phyloP scores from a whole-genome alignment of 2,888 invertebrate species.

The Congeria kusceri region DNA sequence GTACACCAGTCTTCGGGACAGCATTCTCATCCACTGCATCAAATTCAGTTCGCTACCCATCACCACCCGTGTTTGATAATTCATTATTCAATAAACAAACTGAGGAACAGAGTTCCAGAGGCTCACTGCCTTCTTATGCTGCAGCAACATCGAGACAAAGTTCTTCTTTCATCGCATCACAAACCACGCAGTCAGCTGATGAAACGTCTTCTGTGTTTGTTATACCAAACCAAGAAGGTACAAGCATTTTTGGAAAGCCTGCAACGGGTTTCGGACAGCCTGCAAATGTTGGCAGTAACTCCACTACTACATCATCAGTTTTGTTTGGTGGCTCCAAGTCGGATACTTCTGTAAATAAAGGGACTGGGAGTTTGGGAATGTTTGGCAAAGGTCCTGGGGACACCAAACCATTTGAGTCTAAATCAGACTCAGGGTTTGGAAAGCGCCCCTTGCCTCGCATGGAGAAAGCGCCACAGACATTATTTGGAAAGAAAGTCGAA shows the following conservation, averaged over 20 bases:
- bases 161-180: too few species aligned
- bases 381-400: background rate
- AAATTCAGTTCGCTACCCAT: too few species aligned
- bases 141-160: too few species aligned
- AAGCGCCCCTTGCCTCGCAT: background rate
- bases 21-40: too few species aligned
- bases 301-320: constrained; percentile 1
- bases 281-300: background rate
- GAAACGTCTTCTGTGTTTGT: too few species aligned
- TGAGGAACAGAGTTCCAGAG: background rate
- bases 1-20: too few species aligned
- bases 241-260: constrained; percentile 41
- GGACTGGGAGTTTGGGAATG: background rate
- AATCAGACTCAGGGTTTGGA: background rate
- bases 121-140: too few species aligned
- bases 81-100: background rate
- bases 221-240: background rate
- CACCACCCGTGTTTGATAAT: too few species aligned
- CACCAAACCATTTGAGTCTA: background rate
- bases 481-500: background rate
- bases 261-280: constrained; percentile 11
- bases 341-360: background rate
- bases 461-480: background rate
- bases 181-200: too few species aligned
- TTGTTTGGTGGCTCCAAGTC: constrained; percentile 8